Conservation (phyloP, 2,797 vertebrate genomes). For the Tolypeutes matacus region DNA sequence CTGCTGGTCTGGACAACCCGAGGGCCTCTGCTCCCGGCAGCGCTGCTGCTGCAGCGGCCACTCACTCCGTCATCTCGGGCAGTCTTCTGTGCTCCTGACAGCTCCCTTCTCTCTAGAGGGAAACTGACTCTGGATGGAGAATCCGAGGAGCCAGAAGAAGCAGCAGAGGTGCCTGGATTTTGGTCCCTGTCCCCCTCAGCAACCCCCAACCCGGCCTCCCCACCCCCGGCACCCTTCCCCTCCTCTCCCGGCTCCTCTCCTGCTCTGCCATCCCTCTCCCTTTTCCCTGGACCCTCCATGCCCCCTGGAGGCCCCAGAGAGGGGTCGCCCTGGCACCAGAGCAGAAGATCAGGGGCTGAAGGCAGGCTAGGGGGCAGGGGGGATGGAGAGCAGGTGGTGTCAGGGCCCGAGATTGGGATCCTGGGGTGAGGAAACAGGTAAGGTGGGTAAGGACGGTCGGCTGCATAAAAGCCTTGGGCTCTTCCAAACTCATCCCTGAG, state of each 20-base stretch:
- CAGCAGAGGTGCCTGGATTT: not conserved
- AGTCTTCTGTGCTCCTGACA: not conserved
- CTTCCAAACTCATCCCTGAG: not conserved
- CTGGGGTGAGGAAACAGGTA: not conserved
- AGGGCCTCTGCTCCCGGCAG: not conserved
- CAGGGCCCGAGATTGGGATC: not conserved
- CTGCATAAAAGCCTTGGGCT: not conserved
- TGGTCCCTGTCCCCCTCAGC: not conserved
- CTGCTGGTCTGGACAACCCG: rapidly evolving
- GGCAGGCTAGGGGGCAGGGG: not conserved
- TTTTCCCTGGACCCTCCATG: not conserved
- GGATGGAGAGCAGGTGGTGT: not conserved
- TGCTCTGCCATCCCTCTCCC: no score
- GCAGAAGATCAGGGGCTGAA: not conserved
- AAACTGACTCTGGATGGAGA: not conserved
- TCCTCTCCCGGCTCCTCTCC: rapidly evolving
- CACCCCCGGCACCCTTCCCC: not conserved
- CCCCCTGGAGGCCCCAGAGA: no score
- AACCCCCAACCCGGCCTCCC: no score
- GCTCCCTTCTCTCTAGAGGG: not conserved
- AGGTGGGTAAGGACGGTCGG: not conserved
- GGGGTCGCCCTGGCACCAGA: not conserved
- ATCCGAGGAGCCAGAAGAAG: not conserved
- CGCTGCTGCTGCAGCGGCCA: rapidly evolving
- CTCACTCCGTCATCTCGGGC: not conserved